A percentile compares a stretch with the other conserved stretches of the same genome.
phyloP scores from a whole-genome alignment of 2,113 vertebrate species.

The Protobothrops flavoviridis region DNA sequence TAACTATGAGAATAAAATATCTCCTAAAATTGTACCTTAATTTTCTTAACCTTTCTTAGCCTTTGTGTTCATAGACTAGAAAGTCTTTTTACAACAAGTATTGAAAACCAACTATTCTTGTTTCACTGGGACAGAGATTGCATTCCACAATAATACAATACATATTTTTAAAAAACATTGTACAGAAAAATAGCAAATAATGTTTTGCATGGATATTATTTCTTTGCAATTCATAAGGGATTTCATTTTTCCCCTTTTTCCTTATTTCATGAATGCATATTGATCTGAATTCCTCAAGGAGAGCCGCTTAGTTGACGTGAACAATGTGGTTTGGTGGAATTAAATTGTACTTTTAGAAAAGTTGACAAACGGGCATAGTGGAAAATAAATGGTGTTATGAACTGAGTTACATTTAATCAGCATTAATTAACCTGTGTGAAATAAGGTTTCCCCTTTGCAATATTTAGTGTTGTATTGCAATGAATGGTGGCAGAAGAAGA shows the following conservation, averaged over 20 bases:
- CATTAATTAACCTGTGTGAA: neutral
- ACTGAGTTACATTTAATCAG: slow-evolving; percentile 2
- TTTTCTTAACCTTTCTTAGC: neutral
- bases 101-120: fast-evolving
- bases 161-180: neutral
- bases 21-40: neutral
- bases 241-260: neutral
- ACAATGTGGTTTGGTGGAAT: neutral
- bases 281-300: slow-evolving; percentile 4
- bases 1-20: neutral
- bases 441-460: neutral
- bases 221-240: neutral
- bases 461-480: neutral
- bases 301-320: slow-evolving; percentile 13
- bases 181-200: neutral
- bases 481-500: neutral
- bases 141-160: neutral
- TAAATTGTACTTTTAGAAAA: slow-evolving; percentile 28
- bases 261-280: slow-evolving; percentile 16
- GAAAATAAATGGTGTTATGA: neutral
- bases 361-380: neutral
- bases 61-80: neutral
- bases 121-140: neutral
- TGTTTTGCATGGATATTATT: neutral
- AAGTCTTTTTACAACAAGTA: neutral